phyloP scores from a whole-genome alignment of 1,140 invertebrate species.

The Drosophila eugracilis region DNA sequence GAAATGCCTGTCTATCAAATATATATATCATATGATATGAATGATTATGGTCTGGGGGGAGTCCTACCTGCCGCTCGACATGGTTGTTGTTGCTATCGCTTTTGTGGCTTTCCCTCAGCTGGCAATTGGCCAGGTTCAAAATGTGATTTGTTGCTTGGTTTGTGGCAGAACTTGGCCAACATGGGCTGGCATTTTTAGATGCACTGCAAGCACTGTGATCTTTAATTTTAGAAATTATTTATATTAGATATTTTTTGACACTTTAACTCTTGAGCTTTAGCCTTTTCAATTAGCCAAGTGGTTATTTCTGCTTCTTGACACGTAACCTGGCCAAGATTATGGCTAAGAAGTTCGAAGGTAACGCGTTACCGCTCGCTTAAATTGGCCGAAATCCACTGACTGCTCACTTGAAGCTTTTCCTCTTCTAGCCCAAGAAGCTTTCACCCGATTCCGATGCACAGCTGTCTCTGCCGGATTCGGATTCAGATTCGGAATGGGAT shows the following conservation, averaged over 20 bases:
- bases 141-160: slow-evolving; percentile 28
- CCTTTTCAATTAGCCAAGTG: slow-evolving; percentile 27
- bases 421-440: slow-evolving; percentile 49
- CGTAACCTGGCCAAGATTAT: slow-evolving; percentile 28
- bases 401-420: slow-evolving; percentile 73
- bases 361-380: slow-evolving; percentile 44
- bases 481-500: slow-evolving; percentile 4
- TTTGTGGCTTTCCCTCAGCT: slow-evolving; percentile 25
- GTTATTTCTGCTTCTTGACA: slow-evolving; percentile 37
- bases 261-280: slow-evolving; percentile 30
- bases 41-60: slow-evolving; percentile 8
- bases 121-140: slow-evolving; percentile 60
- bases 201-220: too few species aligned
- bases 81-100: slow-evolving; percentile 20
- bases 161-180: slow-evolving; percentile 27
- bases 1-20: slow-evolving; percentile 1
- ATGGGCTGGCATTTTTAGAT: slow-evolving; percentile 16
- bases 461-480: slow-evolving; percentile 19
- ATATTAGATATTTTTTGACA: slow-evolving; percentile 10
- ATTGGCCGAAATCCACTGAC: slow-evolving; percentile 73
- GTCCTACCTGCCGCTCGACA: slow-evolving; percentile 75
- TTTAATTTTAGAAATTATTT: slow-evolving; percentile 18
- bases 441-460: slow-evolving; percentile 30
- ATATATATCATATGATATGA: slow-evolving; percentile 15
- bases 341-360: slow-evolving; percentile 8